A percentile compares a stretch with the other conserved stretches of the same genome.
These are phyloP conservation scores for Indicator maculatus DNA, from an alignment of 2,113 vertebrate species.

Conservation along the genomic window DNA sequence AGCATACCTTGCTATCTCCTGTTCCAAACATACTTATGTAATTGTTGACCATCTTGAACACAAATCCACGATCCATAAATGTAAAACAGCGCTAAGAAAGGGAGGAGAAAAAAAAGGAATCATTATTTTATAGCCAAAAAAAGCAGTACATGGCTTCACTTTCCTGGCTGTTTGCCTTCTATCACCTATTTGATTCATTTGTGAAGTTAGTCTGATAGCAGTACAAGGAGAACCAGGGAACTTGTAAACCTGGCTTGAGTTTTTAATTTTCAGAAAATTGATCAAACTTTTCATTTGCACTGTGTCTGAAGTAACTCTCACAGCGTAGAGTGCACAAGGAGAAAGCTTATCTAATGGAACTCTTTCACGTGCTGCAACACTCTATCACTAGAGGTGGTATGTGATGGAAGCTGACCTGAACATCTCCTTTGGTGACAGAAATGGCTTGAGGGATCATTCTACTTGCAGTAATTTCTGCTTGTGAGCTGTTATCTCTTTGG, in stretches of 20 bases:
- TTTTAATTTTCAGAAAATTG: too few relatives aligned
- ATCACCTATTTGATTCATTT: background rate
- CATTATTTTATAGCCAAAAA: background rate
- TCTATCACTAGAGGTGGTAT: background rate
- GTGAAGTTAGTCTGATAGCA: background rate
- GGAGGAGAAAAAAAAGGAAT: background rate
- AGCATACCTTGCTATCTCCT: constrained; percentile 89
- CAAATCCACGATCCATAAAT: constrained; percentile 95
- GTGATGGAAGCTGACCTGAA: background rate
- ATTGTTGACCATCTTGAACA: constrained; percentile 91
- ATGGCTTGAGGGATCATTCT: background rate
- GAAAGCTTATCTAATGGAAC: background rate
- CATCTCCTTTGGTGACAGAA: background rate
- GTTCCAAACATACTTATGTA: constrained; percentile 93
- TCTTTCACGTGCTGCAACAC: background rate
- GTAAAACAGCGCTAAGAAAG: constrained; percentile 90
- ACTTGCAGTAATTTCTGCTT: background rate
- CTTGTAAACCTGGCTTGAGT: background rate
- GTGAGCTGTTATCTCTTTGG: background rate
- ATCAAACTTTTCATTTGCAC: background rate
- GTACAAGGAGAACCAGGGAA: background rate
- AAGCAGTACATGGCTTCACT: background rate
- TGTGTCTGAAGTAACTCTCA: background rate
- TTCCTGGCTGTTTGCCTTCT: background rate
- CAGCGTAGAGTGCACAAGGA: background rate